Conservation (phyloP, 23 tunicate genomes). For the Diplosoma virens region DNA sequence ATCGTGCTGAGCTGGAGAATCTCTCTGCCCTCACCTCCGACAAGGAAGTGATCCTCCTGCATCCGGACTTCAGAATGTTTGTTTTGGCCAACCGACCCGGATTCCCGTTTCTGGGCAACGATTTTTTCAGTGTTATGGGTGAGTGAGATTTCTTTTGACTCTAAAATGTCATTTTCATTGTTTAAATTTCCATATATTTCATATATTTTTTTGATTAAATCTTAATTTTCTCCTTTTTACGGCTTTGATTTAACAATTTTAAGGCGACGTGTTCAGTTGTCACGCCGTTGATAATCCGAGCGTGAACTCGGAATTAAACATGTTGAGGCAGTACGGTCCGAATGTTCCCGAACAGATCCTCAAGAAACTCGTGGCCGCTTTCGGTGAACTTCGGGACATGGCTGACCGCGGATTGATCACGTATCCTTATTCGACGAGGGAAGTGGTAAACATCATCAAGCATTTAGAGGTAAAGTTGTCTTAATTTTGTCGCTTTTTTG, state of each 20-base stretch:
- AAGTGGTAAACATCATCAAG: constrained; percentile 92
- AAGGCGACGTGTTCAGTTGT: constrained; percentile 97
- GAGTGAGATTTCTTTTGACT: no score
- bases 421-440: constrained; percentile 94
- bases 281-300: constrained; percentile 97
- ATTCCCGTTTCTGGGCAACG: constrained; percentile 94
- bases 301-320: constrained; percentile 70
- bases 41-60: constrained; percentile 83
- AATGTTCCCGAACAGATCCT: constrained; percentile 70
- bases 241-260: no score
- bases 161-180: no score
- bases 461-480: constrained; percentile 91
- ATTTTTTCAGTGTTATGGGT: constrained; percentile 93
- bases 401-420: constrained; percentile 86
- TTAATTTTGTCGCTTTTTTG: no score
- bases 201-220: no score
- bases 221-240: no score
- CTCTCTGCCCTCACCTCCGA: constrained; percentile 44
- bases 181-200: no score
- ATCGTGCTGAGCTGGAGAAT: constrained; percentile 67
- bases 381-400: constrained; percentile 86
- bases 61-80: constrained; percentile 94
- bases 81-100: constrained; percentile 97
- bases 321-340: constrained; percentile 82
- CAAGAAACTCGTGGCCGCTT: constrained; percentile 86